Percentiles rank a stretch among this genome's conserved stretches.
Evolutionary conservation across 2,888 invertebrate species (phyloP).

Genomic region (Ophioninae sp.): DNA sequence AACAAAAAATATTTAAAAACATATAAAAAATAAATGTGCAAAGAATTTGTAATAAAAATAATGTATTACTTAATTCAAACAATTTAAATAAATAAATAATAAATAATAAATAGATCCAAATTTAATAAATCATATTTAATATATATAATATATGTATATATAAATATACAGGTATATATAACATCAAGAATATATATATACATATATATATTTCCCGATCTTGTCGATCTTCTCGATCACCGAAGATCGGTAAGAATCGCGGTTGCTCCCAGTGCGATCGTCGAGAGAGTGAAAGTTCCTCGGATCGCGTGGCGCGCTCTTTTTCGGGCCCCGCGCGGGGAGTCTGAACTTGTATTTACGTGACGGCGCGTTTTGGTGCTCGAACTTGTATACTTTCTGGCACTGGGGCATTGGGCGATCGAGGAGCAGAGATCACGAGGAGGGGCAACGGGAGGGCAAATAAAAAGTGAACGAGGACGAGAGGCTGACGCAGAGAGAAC

Average conservation of each 20-base stretch:
- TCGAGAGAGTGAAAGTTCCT: constrained; percentile 72
- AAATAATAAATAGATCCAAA: too few species aligned
- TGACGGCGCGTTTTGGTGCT: constrained; percentile 55
- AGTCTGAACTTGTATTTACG: constrained; percentile 41
- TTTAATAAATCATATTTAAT: too few species aligned
- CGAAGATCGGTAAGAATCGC: background rate
- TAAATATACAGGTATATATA: too few species aligned
- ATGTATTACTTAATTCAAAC: too few species aligned
- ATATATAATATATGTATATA: too few species aligned
- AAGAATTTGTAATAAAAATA: too few species aligned
- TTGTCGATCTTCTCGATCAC: too few species aligned
- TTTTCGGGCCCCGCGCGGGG: constrained; percentile 30
- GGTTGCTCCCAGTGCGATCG: constrained; percentile 26
- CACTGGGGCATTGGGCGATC: constrained; percentile 71
- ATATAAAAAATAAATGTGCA: too few species aligned
- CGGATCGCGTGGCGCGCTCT: constrained; percentile 36
- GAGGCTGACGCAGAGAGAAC: constrained; percentile 46
- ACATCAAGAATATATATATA: too few species aligned
- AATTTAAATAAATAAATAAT: too few species aligned
- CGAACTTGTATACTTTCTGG: constrained; percentile 73
- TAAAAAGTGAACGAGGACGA: constrained; percentile 34
- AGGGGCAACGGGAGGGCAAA: background rate
- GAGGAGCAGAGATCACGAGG: background rate
- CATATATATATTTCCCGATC: too few species aligned
- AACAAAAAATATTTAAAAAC: too few species aligned